These are phyloP conservation scores for Kuschelorhynchus macadamiae DNA, from an alignment of 2,888 invertebrate species.

Conservation along the genomic window DNA sequence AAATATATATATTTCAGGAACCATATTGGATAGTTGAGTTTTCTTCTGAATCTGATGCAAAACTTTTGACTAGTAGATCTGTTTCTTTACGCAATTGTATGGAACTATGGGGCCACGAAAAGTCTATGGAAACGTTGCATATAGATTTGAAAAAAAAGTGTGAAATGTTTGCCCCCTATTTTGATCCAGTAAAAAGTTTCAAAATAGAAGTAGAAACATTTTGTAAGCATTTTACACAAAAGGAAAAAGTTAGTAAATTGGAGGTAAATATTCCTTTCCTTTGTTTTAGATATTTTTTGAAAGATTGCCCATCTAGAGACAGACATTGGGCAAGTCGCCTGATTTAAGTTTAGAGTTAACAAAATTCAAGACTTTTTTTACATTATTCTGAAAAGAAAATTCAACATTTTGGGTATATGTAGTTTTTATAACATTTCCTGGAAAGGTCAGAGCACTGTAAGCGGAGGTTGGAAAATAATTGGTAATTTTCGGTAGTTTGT, in stretches of 20 bases:
- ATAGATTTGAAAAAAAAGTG: slow-evolving; percentile 73
- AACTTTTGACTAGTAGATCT: slow-evolving; percentile 84
- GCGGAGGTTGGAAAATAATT: too few relatives aligned
- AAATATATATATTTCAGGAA: slow-evolving; percentile 68
- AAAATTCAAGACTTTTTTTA: too few relatives aligned
- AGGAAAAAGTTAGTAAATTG: slow-evolving; percentile 88
- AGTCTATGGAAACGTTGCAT: slow-evolving; percentile 75
- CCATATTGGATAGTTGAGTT: slow-evolving; percentile 90
- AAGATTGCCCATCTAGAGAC: too few relatives aligned
- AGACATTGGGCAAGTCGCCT: too few relatives aligned
- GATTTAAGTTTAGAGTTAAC: too few relatives aligned
- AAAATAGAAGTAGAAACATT: slow-evolving; percentile 91
- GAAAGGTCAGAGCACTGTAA: too few relatives aligned
- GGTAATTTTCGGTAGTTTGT: too few relatives aligned
- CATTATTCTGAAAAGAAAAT: too few relatives aligned
- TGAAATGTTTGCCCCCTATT: slow-evolving; percentile 67
- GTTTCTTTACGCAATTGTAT: slow-evolving; percentile 83
- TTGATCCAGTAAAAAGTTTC: slow-evolving; percentile 76
- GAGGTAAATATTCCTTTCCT: slow-evolving; percentile 73
- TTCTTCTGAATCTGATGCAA: slow-evolving; percentile 78
- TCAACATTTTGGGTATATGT: too few relatives aligned
- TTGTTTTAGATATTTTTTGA: too few relatives aligned
- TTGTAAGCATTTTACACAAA: slow-evolving; percentile 86
- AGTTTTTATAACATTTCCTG: too few relatives aligned
- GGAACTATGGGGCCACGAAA: slow-evolving; percentile 85